phyloP scores from a whole-genome alignment of 2,888 invertebrate genomes.

The Pinctada fucata region DNA sequence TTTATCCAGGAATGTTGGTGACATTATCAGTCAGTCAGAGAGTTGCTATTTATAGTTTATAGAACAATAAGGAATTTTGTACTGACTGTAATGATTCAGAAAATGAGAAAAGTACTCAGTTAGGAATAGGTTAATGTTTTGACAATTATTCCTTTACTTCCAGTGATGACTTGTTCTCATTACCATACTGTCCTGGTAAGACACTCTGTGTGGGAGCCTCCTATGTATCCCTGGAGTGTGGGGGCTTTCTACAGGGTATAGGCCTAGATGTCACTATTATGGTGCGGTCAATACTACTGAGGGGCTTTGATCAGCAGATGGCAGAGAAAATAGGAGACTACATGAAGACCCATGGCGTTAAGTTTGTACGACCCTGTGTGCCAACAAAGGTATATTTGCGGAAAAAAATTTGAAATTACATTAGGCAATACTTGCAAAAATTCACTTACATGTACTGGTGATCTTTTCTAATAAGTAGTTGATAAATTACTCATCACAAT shows the following conservation, averaged over 20 bases:
- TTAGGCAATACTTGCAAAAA: no score
- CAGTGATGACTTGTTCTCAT: conserved; percentile 95
- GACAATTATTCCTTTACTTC: conserved; percentile 37
- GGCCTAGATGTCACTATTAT: conserved; percentile 92
- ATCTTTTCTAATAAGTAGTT: no score
- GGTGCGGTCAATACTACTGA: conserved; percentile 89
- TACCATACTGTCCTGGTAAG: conserved; percentile 89
- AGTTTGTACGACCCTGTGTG: conserved; percentile 81
- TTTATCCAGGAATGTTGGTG: no score
- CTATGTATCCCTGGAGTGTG: conserved; percentile 94
- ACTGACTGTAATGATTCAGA: no score
- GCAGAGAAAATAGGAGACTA: conserved; percentile 87
- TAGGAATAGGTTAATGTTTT: not conserved
- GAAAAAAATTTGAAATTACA: no score
- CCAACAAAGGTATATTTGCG: conserved; percentile 58
- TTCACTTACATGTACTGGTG: no score
- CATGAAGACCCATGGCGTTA: conserved; percentile 88
- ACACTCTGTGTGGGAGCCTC: conserved; percentile 81
- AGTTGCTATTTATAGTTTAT: no score
- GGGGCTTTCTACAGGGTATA: conserved; percentile 92
- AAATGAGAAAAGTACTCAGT: no score
- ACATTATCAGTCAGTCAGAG: no score
- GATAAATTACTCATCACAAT: no score
- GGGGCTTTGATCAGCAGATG: conserved; percentile 96
- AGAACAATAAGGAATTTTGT: no score